Percentiles rank a stretch among this genome's conserved stretches.
Conservation (phyloP, 2,113 vertebrate genomes). For the Rhinopomastus cyanomelas region DNA sequence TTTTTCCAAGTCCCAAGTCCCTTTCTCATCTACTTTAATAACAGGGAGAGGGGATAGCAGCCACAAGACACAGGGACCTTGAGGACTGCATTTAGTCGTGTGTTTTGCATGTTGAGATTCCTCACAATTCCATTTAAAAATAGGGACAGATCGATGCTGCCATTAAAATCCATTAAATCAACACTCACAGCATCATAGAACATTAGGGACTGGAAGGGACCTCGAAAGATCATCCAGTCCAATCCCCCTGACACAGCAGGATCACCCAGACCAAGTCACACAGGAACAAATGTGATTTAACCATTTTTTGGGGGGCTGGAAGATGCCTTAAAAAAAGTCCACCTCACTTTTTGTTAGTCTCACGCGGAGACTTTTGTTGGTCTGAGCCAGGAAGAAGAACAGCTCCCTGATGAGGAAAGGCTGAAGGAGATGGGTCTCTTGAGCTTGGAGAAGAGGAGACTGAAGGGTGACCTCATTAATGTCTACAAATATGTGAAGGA, state of each 20-base stretch:
- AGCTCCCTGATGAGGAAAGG: too few relatives aligned
- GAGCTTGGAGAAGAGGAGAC: too few relatives aligned
- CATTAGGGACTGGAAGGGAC: too few relatives aligned
- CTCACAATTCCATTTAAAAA: not conserved
- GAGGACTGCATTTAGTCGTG: not conserved
- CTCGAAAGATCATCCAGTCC: too few relatives aligned
- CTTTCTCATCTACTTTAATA: slow-evolving; percentile 64
- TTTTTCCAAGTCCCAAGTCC: slow-evolving; percentile 60
- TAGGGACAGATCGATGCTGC: not conserved
- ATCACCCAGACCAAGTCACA: too few relatives aligned
- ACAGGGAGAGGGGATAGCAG: not conserved
- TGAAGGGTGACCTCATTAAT: too few relatives aligned
- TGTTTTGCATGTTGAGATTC: not conserved
- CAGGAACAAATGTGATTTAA: not conserved
- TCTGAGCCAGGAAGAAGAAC: too few relatives aligned
- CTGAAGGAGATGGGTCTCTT: too few relatives aligned
- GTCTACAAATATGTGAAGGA: too few relatives aligned
- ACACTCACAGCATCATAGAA: too few relatives aligned
- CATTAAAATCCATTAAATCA: not conserved
- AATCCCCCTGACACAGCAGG: too few relatives aligned
- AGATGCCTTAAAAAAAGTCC: not conserved
- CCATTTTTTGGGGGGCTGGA: not conserved
- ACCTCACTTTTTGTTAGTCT: not conserved
- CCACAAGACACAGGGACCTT: not conserved
- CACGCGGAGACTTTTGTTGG: too few relatives aligned